These are phyloP conservation scores for Macaria liturata DNA, from an alignment of 2,888 invertebrate species.

Conservation along the genomic window DNA sequence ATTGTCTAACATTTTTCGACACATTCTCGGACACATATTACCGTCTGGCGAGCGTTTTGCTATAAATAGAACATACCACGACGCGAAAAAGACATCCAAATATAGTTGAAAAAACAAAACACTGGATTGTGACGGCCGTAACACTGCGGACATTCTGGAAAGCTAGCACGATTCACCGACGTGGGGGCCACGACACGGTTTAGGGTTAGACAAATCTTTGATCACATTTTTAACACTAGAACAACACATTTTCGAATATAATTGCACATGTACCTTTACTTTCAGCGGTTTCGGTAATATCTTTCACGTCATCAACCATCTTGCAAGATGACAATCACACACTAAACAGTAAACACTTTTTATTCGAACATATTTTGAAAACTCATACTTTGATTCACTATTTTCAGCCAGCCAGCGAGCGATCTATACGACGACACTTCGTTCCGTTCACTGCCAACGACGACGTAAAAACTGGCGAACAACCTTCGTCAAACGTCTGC, in stretches of 20 bases:
- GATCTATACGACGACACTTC: slow-evolving; percentile 80
- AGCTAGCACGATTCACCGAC: slow-evolving; percentile 73
- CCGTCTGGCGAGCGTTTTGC: slow-evolving; percentile 70
- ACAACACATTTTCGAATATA: slow-evolving; percentile 70
- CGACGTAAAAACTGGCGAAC: slow-evolving; percentile 58
- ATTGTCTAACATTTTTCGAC: slow-evolving; percentile 54
- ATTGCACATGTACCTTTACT: slow-evolving; percentile 80
- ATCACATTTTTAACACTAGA: slow-evolving; percentile 76
- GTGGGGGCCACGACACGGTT: slow-evolving; percentile 81
- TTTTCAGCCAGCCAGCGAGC: slow-evolving; percentile 80
- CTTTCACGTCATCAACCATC: slow-evolving; percentile 83
- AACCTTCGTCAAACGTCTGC: slow-evolving; percentile 41
- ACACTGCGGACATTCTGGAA: slow-evolving; percentile 77
- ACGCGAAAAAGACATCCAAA: slow-evolving; percentile 76
- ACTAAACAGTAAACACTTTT: slow-evolving; percentile 78
- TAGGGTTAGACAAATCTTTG: slow-evolving; percentile 78
- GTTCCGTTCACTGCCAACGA: slow-evolving; percentile 79
- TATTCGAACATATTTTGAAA: slow-evolving; percentile 82
- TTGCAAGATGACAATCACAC: slow-evolving; percentile 81
- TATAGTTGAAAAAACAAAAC: slow-evolving; percentile 78
- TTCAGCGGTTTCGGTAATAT: slow-evolving; percentile 80
- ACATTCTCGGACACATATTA: slow-evolving; percentile 63
- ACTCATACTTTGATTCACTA: slow-evolving; percentile 82
- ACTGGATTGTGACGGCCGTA: slow-evolving; percentile 64
- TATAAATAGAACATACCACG: slow-evolving; percentile 80